Base-by-base conservation (phyloP, 2,797 vertebrate species). In the Hydrocynus forskahlii region DNA sequence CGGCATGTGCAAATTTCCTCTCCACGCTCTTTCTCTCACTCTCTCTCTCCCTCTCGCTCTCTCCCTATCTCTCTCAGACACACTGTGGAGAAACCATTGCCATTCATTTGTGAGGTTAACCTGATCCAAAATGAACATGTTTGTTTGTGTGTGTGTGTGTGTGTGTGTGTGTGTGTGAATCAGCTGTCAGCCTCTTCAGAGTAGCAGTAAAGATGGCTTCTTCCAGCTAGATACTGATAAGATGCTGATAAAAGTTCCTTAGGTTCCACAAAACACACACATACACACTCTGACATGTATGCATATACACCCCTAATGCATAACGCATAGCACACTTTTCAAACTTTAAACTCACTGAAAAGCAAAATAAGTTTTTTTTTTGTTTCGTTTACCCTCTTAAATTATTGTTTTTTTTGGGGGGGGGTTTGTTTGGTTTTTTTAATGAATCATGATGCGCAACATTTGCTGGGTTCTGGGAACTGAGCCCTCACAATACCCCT, bases 71-170 rank as follows among this genome's bases (percentile, higher is more conserved):
- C 45, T 25, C n/a, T n/a, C 13, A 55, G 23, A 68, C 55, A 67
- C 25, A 69, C 21, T 59, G 25, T 59, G 38, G 38, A 21, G 64
- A 69, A 62, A 50, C 60, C 25, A 7, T 25, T 55, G 52, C 60
- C 13, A 23, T 25, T 23, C 21, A 10, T 25, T 62, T 1, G 23
- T 25, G 23, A 6, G 25, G 23, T n/a, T n/a, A n/a, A n/a, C n/a
- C 66, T 48, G 64, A 40, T 69, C 68, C 54, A 35, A 70, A 78
- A 25, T 35, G 40, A 60, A 66, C 8, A 17, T n/a, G 7, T 45
- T 14, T 52, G 74, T 64, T n/a, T 50, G 57, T 62, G 72, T 73
- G 59, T 75, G 40, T 76, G 63, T 77, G 63, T 55, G 50, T 71
- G 21, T 52, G 29, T 40, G 35, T 38, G 62, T n/a, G n/a, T n/a